phyloP scores from a whole-genome alignment of 2,888 invertebrate species.

The Cecidostiba fungosa region DNA sequence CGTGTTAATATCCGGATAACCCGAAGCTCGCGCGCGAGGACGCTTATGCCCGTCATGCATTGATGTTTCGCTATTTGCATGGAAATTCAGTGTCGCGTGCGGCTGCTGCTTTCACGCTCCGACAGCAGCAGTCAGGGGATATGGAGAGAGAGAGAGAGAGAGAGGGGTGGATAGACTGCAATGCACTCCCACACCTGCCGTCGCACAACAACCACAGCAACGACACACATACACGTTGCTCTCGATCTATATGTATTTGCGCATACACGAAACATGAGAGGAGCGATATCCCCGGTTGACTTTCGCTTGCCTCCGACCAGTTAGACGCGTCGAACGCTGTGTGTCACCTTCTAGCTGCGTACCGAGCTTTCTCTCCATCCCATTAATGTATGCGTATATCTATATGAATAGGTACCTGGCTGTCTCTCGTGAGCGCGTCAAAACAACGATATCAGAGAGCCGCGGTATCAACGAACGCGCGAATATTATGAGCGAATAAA shows the following conservation, averaged over 20 bases:
- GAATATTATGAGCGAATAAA: not conserved
- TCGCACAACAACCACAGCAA: not conserved
- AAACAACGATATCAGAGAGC: not conserved
- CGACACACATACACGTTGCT: not conserved
- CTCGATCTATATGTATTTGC: not conserved
- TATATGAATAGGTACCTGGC: not conserved
- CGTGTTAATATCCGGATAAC: constrained; percentile 70
- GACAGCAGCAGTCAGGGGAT: constrained; percentile 15
- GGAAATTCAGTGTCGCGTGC: constrained; percentile 68
- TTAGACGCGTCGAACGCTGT: constrained; percentile 5
- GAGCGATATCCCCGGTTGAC: constrained; percentile 9
- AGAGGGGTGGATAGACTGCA: not conserved
- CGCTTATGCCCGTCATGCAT: constrained; percentile 65
- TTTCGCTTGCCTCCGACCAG: constrained; percentile 28
- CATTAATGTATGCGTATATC: not conserved
- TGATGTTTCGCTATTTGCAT: constrained; percentile 68
- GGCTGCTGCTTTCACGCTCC: constrained; percentile 65
- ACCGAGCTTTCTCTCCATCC: not conserved
- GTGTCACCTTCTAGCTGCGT: not conserved
- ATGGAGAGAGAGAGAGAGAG: not conserved
- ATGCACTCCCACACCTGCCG: not conserved
- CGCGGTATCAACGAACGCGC: not conserved
- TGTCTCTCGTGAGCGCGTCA: not conserved
- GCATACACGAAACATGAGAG: not conserved
- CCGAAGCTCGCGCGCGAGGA: constrained; percentile 56